These are phyloP conservation scores for Tapera naevia DNA, from an alignment of 2,797 vertebrate genomes.

Conservation along the genomic window DNA sequence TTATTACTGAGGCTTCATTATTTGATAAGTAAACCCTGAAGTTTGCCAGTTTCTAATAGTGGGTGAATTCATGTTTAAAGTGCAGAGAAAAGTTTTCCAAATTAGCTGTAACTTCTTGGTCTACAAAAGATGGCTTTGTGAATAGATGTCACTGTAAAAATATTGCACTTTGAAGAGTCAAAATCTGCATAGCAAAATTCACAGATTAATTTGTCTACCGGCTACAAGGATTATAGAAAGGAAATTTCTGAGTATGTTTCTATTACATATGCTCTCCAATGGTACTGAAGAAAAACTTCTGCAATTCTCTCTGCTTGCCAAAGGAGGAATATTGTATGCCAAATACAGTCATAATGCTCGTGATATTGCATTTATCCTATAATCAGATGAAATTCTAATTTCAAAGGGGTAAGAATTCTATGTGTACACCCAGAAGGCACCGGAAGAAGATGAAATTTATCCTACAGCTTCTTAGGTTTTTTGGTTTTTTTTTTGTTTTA, in stretches of 20 bases:
- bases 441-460: background rate
- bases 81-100: background rate
- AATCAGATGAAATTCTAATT: background rate
- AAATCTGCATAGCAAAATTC: background rate
- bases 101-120: background rate
- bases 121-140: background rate
- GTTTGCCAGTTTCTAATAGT: background rate
- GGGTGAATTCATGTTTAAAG: background rate
- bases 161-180: background rate
- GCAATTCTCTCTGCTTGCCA: background rate
- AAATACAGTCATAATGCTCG: background rate
- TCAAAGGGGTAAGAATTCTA: background rate
- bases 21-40: fast-evolving
- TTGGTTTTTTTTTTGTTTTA: background rate
- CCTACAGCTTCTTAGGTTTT: background rate
- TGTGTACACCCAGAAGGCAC: background rate
- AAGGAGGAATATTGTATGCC: background rate
- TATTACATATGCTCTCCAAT: background rate
- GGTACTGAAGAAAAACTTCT: background rate
- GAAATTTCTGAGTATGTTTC: background rate
- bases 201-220: background rate
- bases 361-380: background rate
- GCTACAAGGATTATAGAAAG: background rate
- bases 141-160: background rate
- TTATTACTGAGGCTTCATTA: background rate